Conservation (phyloP, 2,888 invertebrate genomes). For the Caenorhabditis sp. region DNA sequence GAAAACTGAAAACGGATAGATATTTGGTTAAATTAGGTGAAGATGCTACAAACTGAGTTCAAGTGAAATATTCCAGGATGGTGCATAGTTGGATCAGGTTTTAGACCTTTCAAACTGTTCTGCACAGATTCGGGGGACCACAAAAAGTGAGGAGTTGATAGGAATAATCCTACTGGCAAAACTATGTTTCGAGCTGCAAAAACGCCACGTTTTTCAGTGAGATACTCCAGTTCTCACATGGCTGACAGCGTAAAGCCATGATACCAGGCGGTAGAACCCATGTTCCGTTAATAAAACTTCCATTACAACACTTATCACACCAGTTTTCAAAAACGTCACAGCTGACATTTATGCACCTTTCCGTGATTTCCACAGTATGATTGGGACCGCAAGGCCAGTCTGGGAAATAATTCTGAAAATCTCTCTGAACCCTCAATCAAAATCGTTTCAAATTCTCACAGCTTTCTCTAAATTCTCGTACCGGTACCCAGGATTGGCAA, state of each 20-base stretch:
- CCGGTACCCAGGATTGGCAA: not conserved
- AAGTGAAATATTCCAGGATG: slow-evolving; percentile 18
- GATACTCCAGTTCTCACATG: not conserved
- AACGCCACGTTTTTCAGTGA: too few relatives aligned
- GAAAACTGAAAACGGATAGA: not conserved
- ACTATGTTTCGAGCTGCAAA: not conserved
- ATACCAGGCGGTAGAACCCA: slow-evolving; percentile 34
- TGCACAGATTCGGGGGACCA: not conserved
- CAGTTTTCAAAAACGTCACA: slow-evolving; percentile 16
- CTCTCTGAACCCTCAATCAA: too few relatives aligned
- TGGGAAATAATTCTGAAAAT: slow-evolving; percentile 12
- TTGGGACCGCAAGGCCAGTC: slow-evolving; percentile 13
- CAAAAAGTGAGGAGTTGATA: slow-evolving; percentile 2
- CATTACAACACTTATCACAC: slow-evolving; percentile 34
- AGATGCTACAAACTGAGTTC: too few relatives aligned
- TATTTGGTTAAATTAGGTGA: not conserved
- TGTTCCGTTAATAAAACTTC: slow-evolving; percentile 23
- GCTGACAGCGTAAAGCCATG: slow-evolving; percentile 15
- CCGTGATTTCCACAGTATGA: slow-evolving; percentile 20
- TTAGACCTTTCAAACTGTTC: slow-evolving; percentile 7
- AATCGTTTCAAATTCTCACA: not conserved
- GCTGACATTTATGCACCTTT: not conserved
- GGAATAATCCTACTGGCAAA: not conserved
- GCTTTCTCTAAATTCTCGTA: slow-evolving; percentile 15
- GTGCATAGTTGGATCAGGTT: not conserved